These are phyloP conservation scores for Spodoptera littoralis DNA, from an alignment of 2,888 invertebrate species.

Conservation along the genomic window DNA sequence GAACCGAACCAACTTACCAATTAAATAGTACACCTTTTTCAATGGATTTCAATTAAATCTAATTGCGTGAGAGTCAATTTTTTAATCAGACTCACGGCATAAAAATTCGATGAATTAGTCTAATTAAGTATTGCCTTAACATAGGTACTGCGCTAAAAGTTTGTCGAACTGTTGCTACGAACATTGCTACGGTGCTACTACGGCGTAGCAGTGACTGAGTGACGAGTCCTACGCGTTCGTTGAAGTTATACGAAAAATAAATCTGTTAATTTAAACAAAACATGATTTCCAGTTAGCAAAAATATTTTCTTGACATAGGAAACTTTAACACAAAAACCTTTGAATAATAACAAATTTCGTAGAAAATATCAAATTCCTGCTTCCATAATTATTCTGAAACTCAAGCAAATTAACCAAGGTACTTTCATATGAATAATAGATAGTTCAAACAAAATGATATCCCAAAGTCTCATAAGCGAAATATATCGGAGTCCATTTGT, in stretches of 20 bases:
- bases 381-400: not conserved
- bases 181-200: too few species aligned
- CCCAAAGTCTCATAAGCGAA: slow-evolving; percentile 56
- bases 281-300: too few species aligned
- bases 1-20: slow-evolving; percentile 54
- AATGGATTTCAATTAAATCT: slow-evolving; percentile 47
- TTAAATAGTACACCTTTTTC: slow-evolving; percentile 51
- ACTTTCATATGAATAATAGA: slow-evolving; percentile 30
- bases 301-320: too few species aligned
- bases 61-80: slow-evolving; percentile 36
- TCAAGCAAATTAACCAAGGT: slow-evolving; percentile 15
- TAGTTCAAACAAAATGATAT: slow-evolving; percentile 43
- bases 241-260: too few species aligned
- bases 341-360: too few species aligned
- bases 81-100: not conserved
- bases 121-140: not conserved
- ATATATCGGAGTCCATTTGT: slow-evolving; percentile 59
- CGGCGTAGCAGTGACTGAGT: too few species aligned
- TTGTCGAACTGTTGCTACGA: too few species aligned
- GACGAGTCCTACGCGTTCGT: too few species aligned
- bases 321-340: too few species aligned
- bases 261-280: too few species aligned
- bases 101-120: not conserved
- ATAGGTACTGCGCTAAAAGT: too few species aligned
- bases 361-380: too few species aligned